phyloP scores from a whole-genome alignment of 2,113 vertebrate genomes.

The Amphiprion ocellaris region DNA sequence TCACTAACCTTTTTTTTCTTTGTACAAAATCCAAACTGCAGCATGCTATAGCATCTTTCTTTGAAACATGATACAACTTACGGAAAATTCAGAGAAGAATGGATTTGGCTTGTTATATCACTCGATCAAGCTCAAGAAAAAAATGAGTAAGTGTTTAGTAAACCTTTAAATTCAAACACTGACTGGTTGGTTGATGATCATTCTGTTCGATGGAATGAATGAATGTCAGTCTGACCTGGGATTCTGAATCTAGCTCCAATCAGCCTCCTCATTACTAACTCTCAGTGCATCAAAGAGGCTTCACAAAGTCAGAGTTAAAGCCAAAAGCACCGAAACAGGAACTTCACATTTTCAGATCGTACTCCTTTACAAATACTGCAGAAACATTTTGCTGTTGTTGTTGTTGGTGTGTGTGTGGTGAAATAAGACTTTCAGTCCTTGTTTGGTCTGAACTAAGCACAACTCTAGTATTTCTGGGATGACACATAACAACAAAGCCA shows the following conservation, averaged over 20 bases:
- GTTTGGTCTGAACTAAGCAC: constrained; percentile 11
- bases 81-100: constrained; percentile 5
- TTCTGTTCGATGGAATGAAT: constrained; percentile 9
- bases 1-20: constrained; percentile 2
- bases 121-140: background rate
- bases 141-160: constrained; percentile 26
- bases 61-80: background rate
- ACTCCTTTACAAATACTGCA: background rate
- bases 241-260: constrained; percentile 21
- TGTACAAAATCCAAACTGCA: constrained; percentile 5
- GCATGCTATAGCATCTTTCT: background rate
- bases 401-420: background rate
- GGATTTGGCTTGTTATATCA: background rate
- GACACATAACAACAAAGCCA: constrained; percentile 49
- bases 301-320: constrained; percentile 15
- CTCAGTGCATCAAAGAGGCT: constrained; percentile 19
- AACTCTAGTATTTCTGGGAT: constrained; percentile 11
- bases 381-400: background rate
- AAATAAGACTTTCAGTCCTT: constrained; percentile 3
- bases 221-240: constrained; percentile 38
- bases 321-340: constrained; percentile 12
- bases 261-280: constrained; percentile 24
- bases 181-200: constrained; percentile 10
- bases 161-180: constrained; percentile 21
- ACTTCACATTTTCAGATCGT: background rate